These are phyloP conservation scores for Trisateles emortualis DNA, from an alignment of 2,888 invertebrate genomes.

Conservation along the genomic window DNA sequence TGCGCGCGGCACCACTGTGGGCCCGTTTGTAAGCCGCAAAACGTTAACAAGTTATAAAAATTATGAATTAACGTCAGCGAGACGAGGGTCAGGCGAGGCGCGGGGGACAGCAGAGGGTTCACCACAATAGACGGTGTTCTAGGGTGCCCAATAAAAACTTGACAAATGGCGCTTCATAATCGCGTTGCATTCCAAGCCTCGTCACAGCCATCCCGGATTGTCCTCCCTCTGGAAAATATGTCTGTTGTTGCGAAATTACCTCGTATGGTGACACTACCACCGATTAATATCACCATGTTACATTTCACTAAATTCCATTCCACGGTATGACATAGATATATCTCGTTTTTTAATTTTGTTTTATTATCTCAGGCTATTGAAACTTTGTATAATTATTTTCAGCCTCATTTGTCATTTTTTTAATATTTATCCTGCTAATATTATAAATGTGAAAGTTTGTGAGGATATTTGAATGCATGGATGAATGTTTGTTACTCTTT, in stretches of 20 bases:
- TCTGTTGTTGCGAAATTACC: conserved; percentile 62
- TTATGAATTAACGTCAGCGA: conserved; percentile 80
- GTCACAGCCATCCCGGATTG: conserved; percentile 74
- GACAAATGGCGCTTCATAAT: conserved; percentile 87
- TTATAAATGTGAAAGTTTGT: no score
- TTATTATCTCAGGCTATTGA: no score
- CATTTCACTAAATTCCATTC: conserved; percentile 17
- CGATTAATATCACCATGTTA: conserved; percentile 33
- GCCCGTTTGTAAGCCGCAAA: conserved; percentile 59
- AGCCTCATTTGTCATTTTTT: no score
- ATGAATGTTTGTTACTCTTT: no score
- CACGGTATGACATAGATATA: no score
- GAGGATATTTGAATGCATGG: no score
- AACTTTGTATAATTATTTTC: no score
- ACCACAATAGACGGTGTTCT: conserved; percentile 76
- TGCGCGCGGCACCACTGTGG: conserved; percentile 10
- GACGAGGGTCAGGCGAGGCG: conserved; percentile 71
- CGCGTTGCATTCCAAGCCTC: conserved; percentile 80
- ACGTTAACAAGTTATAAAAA: conserved; percentile 84
- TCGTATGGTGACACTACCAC: conserved; percentile 38
- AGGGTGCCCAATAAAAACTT: conserved; percentile 86
- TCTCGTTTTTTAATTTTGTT: no score
- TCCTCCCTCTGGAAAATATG: conserved; percentile 71
- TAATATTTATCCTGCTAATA: no score
- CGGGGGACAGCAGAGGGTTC: conserved; percentile 45